Evolutionary conservation across 2,888 invertebrate genomes (phyloP).

Genomic region (Protodeltote pygarga): DNA sequence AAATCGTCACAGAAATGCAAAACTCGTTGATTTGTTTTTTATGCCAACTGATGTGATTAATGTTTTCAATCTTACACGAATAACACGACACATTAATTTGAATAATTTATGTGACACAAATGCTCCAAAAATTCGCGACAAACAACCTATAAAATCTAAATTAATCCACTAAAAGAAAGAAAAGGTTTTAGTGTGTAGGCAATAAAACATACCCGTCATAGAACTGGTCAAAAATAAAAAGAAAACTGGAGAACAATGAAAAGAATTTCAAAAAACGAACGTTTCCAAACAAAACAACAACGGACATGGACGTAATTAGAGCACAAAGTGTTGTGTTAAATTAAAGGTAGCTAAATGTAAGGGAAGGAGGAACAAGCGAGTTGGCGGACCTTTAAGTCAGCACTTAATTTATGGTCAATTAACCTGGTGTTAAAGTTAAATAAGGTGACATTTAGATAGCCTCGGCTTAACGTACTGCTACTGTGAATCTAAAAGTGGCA

Average conservation of each 20-base stretch:
- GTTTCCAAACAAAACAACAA: constrained; percentile 39
- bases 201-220: constrained; percentile 16
- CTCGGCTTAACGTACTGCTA: constrained; percentile 55
- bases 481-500: constrained; percentile 49
- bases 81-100: constrained; percentile 51
- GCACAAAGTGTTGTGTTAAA: constrained; percentile 75
- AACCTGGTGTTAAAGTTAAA: constrained; percentile 81
- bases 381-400: constrained; percentile 76
- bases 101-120: constrained; percentile 51
- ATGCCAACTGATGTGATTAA: constrained; percentile 53
- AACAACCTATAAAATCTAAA: constrained; percentile 24
- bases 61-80: constrained; percentile 52
- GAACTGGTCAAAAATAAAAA: constrained; percentile 15
- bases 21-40: constrained; percentile 46
- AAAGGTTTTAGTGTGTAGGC: constrained; percentile 11
- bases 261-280: constrained; percentile 32
- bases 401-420: constrained; percentile 85
- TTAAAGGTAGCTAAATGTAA: constrained; percentile 63
- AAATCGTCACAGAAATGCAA: constrained; percentile 40
- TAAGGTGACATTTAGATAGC: constrained; percentile 77
- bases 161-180: constrained; percentile 1
- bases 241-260: constrained; percentile 28
- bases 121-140: constrained; percentile 25
- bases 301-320: constrained; percentile 69
- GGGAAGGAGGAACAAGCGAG: constrained; percentile 63